Base-by-base conservation (phyloP, 2,113 vertebrate genomes). In the Pelodiscus sinensis region DNA sequence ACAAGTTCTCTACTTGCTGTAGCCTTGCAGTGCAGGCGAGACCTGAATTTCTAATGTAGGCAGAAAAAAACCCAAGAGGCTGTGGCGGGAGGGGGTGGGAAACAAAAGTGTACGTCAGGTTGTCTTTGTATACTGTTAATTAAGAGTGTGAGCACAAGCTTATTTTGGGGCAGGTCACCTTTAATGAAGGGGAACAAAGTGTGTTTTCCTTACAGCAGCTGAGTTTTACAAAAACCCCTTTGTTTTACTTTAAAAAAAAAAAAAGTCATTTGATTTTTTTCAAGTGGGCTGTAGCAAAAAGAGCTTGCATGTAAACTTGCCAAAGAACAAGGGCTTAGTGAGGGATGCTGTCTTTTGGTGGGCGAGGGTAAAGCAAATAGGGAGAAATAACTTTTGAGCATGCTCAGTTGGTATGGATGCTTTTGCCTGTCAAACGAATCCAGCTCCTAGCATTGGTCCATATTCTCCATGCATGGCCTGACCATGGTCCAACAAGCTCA, bases 71-170 rank as follows among this genome's bases (percentile, higher is more conserved):
- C 81, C 65, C 0, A 13, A 68, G 62, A 73, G 80, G 89, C 13
- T 84, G 35, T 92, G 91, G 75, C 93, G 89, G 68, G 85, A 90
- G 86, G 16, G 16, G 27, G 5, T 10, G 14, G 52, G 27, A 11
- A 60, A 27, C 25, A 60, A 60, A 27, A 82, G 87, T 82, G 93
- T 88, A 21, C 4, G 5, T 89, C 90, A 86, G 91, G 82, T 88
- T 94, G 88, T 88, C 91, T 95, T 85, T 95, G 91, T 92, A 91
- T 87, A 93, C 89, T 60, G 95, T 92, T 94, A 95, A 96, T 87
- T 71, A 87, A 85, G 88, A 93, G 94, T 94, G 94, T 85, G 94
- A 93, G 94, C 82, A 21, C 89, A 10, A 86, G 88, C 65, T 18
- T 68, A 71, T 87, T 93, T 81, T 92, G 96, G 94, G 92, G 90